These are phyloP conservation scores for Clarias macrocephalus DNA, from an alignment of 2,113 vertebrate genomes.

Conservation along the genomic window DNA sequence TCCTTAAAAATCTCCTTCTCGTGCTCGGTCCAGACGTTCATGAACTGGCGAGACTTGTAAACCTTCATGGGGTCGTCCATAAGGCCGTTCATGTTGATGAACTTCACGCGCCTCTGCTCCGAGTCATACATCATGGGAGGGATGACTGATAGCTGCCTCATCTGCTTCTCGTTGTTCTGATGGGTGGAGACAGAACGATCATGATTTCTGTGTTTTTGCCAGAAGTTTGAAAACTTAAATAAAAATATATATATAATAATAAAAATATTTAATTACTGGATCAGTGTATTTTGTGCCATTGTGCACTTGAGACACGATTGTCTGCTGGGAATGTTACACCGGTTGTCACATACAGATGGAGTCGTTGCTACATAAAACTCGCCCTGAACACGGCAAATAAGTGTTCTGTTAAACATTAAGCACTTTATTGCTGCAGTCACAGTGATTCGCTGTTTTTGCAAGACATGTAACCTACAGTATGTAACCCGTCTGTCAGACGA, in stretches of 20 bases:
- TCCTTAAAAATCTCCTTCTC: constrained; percentile 99
- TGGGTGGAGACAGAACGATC: background rate
- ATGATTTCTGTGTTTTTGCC: too few species aligned
- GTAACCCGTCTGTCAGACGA: background rate
- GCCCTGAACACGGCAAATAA: background rate
- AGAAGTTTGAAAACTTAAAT: background rate
- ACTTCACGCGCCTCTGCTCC: constrained; percentile 94
- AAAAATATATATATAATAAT: background rate
- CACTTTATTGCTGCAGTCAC: background rate
- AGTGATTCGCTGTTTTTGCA: background rate
- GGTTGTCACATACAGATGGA: constrained; percentile 8
- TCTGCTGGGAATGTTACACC: background rate
- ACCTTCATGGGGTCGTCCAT: constrained; percentile 99
- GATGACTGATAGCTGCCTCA: constrained; percentile 97
- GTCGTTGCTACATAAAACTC: background rate
- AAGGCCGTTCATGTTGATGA: constrained; percentile 98
- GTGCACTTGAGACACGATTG: background rate
- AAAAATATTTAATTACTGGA: background rate
- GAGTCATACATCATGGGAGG: constrained; percentile 99
- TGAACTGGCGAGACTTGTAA: constrained; percentile 97
- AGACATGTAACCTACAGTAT: background rate
- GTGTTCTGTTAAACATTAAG: background rate
- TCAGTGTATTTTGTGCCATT: background rate
- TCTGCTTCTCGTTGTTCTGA: constrained; percentile 99
- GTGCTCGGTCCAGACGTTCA: constrained; percentile 99